A percentile compares a stretch with the other conserved stretches of the same genome.
These are phyloP conservation scores for Apteryx mantelli DNA, from an alignment of 2,113 vertebrate species.

Conservation along the genomic window DNA sequence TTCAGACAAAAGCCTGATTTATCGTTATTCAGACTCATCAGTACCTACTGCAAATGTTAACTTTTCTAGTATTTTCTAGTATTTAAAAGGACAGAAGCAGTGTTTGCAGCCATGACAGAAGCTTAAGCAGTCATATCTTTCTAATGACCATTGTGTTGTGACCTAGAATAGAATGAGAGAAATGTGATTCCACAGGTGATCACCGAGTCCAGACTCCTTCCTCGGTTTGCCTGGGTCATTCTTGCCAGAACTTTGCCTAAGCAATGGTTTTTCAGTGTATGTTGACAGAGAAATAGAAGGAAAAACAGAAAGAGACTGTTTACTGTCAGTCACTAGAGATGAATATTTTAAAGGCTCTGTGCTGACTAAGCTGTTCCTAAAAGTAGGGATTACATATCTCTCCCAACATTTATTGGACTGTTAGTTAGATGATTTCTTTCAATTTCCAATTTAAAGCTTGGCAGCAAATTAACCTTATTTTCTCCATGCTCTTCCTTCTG, in stretches of 20 bases:
- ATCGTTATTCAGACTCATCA: neutral
- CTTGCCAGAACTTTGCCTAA: neutral
- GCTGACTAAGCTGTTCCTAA: neutral
- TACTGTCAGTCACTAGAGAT: neutral
- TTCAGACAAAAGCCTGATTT: neutral
- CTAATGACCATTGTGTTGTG: neutral
- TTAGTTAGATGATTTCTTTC: neutral
- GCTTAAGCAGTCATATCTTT: neutral
- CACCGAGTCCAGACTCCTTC: neutral
- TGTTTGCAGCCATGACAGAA: neutral
- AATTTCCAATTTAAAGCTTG: neutral
- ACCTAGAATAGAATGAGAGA: neutral
- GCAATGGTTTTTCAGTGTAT: neutral
- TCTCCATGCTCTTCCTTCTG: neutral
- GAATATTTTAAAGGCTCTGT: neutral
- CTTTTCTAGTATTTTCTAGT: neutral
- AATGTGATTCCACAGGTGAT: neutral
- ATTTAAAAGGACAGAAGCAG: neutral
- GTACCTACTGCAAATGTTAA: neutral
- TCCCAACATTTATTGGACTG: neutral
- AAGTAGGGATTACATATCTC: neutral
- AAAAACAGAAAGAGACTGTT: neutral
- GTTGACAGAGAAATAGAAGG: neutral
- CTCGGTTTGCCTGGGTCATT: neutral
- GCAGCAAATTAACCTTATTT: neutral